Evolutionary conservation across 2,113 vertebrate species (phyloP), one percentile per base, ranked within the genome.

Genomic region (Zosterops pallidus): DNA sequence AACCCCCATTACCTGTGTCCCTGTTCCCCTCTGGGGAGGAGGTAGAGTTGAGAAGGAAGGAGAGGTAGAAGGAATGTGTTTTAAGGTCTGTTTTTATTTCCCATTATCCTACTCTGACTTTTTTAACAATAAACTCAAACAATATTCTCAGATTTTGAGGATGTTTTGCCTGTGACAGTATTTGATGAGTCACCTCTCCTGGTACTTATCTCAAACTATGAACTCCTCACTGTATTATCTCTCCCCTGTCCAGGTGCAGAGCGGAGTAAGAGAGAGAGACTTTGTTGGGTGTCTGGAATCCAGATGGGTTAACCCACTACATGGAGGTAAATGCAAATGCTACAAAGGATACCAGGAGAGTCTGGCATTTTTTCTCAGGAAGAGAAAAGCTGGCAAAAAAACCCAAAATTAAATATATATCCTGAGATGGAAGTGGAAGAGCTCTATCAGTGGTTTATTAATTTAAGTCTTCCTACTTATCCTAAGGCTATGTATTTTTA

Each of bases 1-100:
- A 69, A 60, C 3, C 5, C 9, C 18, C 14, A 52, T 15, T 19
- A 35, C 17, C 10, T 0, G 0, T 23, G 12, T 46, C 26, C 22
- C 55, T 15, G 4, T 7, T 35, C 4, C 7, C 2, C 46, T 60
- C 18, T 12, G 33, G 26, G 28, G 22, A 68, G 9, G 23, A 69
- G 5, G 33, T 1, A 86, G 37, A 77, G 26, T 37, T 68, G 63
- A 68, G 37, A 49, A 67, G 7, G 21, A 49, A 22, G 21, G 6
- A 49, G 29, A 47, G 24, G 31, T 35, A 18, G 11, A 6, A 17
- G 12, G 2, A 67, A 69, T 22, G 14, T 46, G 46, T 44, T 77
- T 37, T 33, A 60, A 86, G 9, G 33, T 42, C 44, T 53, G 18
- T 9, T 69, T 77, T 60, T 52, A 60, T 18, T 46, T 46, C 14